These are phyloP conservation scores for Chloroclystis v-ata DNA, from an alignment of 2,888 invertebrate genomes.

Conservation along the genomic window DNA sequence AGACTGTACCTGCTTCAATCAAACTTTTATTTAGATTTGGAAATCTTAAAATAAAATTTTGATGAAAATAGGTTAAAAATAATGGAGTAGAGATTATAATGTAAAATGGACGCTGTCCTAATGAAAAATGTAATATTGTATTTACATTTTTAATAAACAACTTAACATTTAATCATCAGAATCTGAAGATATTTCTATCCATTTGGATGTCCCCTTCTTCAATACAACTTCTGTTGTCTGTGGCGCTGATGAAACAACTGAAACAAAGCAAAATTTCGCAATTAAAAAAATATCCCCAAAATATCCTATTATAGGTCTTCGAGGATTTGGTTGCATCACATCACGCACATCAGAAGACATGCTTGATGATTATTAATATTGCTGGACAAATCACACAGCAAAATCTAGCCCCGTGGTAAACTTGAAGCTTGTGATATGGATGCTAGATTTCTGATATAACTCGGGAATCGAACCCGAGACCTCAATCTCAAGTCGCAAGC, in stretches of 20 bases:
- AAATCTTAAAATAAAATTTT: background rate
- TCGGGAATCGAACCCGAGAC: too few relatives aligned
- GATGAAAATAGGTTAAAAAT: slow-evolving; percentile 22
- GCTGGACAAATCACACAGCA: too few relatives aligned
- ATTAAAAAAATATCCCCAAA: slow-evolving; percentile 2
- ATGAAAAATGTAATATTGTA: slow-evolving; percentile 51
- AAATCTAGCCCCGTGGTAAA: too few relatives aligned
- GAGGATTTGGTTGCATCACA: too few relatives aligned
- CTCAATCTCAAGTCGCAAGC: too few relatives aligned
- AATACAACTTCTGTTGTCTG: slow-evolving; percentile 59
- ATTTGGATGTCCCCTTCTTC: slow-evolving; percentile 53
- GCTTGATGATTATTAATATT: too few relatives aligned
- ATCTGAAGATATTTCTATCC: slow-evolving; percentile 72
- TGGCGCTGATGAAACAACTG: slow-evolving; percentile 59
- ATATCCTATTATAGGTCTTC: too few relatives aligned
- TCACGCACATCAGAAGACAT: too few relatives aligned
- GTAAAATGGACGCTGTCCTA: too few relatives aligned
- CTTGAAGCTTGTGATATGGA: too few relatives aligned
- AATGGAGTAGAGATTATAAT: too few relatives aligned
- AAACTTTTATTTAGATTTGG: background rate
- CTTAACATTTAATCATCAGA: slow-evolving; percentile 41
- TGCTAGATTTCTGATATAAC: too few relatives aligned
- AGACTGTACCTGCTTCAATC: slow-evolving; percentile 51
- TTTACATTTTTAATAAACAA: slow-evolving; percentile 59
- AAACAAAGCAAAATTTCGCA: slow-evolving; percentile 32